A percentile compares a stretch with the other conserved stretches of the same genome.
phyloP scores from a whole-genome alignment of 2,888 invertebrate genomes.

The Thelaira solivaga region DNA sequence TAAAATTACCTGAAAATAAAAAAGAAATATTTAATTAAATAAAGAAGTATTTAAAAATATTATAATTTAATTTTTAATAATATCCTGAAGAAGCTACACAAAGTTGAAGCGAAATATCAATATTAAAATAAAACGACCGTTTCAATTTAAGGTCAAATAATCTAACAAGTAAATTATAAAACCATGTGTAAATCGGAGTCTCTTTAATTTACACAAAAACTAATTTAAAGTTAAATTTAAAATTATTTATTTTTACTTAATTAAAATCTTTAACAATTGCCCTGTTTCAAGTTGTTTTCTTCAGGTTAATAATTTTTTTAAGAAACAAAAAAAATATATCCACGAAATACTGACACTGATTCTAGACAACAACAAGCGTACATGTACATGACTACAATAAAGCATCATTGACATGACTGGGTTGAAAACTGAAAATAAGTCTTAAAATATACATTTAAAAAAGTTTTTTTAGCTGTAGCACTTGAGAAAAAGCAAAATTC shows the following conservation, averaged over 20 bases:
- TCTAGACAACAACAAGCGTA: conserved; percentile 33
- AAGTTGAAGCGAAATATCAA: too few species aligned
- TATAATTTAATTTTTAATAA: too few species aligned
- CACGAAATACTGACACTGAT: conserved; percentile 28
- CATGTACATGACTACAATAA: conserved; percentile 9
- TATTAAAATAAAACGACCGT: too few species aligned
- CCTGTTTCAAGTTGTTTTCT: neutral
- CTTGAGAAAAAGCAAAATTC: too few species aligned
- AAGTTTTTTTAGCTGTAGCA: conserved; percentile 1
- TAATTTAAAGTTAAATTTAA: conserved; percentile 28
- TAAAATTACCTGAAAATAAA: conserved; percentile 21
- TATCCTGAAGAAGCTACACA: too few species aligned
- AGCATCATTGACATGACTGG: neutral
- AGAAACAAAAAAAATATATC: neutral
- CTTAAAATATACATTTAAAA: conserved; percentile 32
- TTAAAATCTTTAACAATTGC: conserved; percentile 22
- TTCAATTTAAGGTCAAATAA: too few species aligned
- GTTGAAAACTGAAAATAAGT: neutral
- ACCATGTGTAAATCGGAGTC: too few species aligned
- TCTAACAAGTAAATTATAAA: too few species aligned
- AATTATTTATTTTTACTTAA: conserved; percentile 25
- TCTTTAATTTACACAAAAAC: conserved; percentile 27
- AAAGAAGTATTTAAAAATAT: too few species aligned
- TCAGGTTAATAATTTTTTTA: neutral
- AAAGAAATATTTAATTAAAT: neutral